Base-by-base conservation (phyloP, 2,888 invertebrate genomes). In the Bimastos eiseni region DNA sequence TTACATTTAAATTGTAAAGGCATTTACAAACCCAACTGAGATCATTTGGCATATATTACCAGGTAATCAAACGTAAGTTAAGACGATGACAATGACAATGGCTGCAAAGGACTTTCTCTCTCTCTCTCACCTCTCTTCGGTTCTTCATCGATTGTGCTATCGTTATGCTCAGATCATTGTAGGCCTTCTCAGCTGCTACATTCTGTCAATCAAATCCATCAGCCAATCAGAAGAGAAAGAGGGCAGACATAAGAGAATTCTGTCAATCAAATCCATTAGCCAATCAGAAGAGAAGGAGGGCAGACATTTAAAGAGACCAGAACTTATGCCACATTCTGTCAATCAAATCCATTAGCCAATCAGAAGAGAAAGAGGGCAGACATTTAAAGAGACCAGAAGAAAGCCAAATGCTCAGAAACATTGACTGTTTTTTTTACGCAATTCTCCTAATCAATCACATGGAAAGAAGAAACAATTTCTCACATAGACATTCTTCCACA, bases 91-190 rank as follows among this genome's bases (percentile, higher is more conserved):
- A n/a, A n/a, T n/a, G n/a, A n/a, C n/a, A n/a, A n/a, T n/a, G n/a
- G n/a, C n/a, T n/a, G n/a, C 49, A 49, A 6, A 49, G 24, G 49
- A 84, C n/a, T n/a, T n/a, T n/a, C n/a, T n/a, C n/a, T n/a, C n/a
- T n/a, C n/a, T n/a, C n/a, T n/a, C 86, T 37, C 21, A 91, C 91
- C 90, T 89, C 83, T 83, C 83, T 91, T 36, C 89, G 41, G 37
- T 91, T 91, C 49, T 91, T 70, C 70, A 91, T 41, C 36, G 91
- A 88, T n/a, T 91, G 70, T 24, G 49, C 89, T n/a, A 91, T 83
- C 33, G 89, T 90, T 37, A 91, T 49, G 70, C 89, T 86, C 49
- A 91, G 89, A 89, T 91, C 89, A 37, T 55, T 83, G 91, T 91
- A 91, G 49, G 70, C 89, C 49, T 91, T 91, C 44, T 91, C 89